phyloP scores from a whole-genome alignment of 1,140 invertebrate species.

The Hormaphis cornu region DNA sequence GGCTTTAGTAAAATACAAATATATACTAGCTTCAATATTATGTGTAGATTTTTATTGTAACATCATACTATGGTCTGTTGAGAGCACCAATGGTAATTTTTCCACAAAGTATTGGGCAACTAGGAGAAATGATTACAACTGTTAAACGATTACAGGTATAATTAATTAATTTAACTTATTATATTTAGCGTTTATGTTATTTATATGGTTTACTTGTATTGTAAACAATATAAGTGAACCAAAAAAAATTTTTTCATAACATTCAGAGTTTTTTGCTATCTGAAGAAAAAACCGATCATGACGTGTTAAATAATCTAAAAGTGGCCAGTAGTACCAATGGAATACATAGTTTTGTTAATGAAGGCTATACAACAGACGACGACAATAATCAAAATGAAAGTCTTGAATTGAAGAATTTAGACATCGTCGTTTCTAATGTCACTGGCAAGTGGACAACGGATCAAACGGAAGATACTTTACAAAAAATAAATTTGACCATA shows the following conservation, averaged over 20 bases:
- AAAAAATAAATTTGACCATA: slow-evolving; percentile 54
- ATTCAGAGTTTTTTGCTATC: slow-evolving; percentile 58
- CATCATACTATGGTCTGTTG: slow-evolving; percentile 61
- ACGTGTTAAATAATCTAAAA: background rate
- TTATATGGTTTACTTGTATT: too few species aligned
- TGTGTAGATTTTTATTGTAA: slow-evolving; percentile 56
- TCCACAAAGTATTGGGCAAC: slow-evolving; percentile 53
- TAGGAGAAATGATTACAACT: slow-evolving; percentile 55
- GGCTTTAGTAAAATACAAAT: too few species aligned
- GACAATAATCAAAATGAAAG: too few species aligned
- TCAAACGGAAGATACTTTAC: slow-evolving; percentile 50
- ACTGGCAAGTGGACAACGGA: slow-evolving; percentile 52
- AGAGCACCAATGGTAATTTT: slow-evolving; percentile 64
- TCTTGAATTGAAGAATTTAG: slow-evolving; percentile 23
- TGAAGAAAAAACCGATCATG: slow-evolving; percentile 46
- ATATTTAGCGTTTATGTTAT: too few species aligned
- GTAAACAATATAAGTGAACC: too few species aligned
- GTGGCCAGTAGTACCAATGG: background rate
- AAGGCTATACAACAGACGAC: too few species aligned
- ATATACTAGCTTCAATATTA: too few species aligned
- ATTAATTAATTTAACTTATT: too few species aligned
- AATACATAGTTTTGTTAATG: too few species aligned
- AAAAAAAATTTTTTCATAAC: too few species aligned
- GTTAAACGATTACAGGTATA: slow-evolving; percentile 51
- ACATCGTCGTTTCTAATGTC: slow-evolving; percentile 47